These are phyloP conservation scores for Callipepla californica DNA, from an alignment of 2,113 vertebrate species.

Conservation along the genomic window DNA sequence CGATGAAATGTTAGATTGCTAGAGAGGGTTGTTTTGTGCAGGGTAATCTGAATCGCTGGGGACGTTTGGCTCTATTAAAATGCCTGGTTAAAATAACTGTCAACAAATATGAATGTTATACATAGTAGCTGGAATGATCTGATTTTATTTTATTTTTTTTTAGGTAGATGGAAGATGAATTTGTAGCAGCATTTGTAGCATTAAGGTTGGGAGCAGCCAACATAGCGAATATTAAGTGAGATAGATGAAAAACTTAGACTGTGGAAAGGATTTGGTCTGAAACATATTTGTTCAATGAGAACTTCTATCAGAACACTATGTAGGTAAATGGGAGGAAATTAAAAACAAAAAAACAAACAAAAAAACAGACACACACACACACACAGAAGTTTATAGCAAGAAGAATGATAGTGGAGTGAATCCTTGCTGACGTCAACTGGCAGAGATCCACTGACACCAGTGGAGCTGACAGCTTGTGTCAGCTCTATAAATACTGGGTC, in stretches of 20 bases:
- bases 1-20: neutral
- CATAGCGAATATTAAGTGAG: neutral
- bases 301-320: neutral
- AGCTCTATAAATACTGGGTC: neutral
- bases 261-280: neutral
- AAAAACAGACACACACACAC: neutral
- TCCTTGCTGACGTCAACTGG: neutral
- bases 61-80: neutral
- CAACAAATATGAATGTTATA: neutral
- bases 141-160: neutral
- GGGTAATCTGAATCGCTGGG: neutral
- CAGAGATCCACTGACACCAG: neutral
- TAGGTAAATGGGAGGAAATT: neutral
- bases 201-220: neutral
- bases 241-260: neutral
- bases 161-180: neutral
- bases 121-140: neutral
- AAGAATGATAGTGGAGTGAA: neutral
- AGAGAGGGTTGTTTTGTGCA: neutral
- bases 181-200: neutral
- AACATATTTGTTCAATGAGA: rapidly evolving
- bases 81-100: neutral
- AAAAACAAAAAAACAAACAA: neutral
- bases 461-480: neutral
- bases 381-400: neutral